Evolutionary conservation across 2,113 vertebrate species (phyloP).

Genomic region (Sterrhoptilus dennistouni): DNA sequence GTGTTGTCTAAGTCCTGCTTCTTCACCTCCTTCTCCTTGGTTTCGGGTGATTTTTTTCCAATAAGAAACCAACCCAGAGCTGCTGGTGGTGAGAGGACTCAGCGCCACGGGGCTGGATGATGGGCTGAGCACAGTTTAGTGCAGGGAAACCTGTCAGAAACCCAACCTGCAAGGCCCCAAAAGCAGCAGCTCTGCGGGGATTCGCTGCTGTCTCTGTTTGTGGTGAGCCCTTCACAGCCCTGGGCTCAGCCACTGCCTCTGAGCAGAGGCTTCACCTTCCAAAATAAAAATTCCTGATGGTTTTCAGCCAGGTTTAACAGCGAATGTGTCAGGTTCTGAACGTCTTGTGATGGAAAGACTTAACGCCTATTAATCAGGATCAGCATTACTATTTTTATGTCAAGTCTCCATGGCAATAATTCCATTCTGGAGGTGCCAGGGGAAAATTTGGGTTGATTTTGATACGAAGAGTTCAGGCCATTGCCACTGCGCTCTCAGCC

Average conservation of each 20-base stretch:
- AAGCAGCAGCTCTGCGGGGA: neutral
- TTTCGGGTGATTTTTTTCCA: neutral
- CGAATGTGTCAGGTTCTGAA: neutral
- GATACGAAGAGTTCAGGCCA: neutral
- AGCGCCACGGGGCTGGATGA: neutral
- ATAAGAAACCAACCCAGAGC: neutral
- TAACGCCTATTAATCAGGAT: neutral
- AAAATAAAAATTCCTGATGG: neutral
- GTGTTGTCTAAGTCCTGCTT: neutral
- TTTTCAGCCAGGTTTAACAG: neutral
- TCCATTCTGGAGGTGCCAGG: neutral
- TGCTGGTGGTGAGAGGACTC: neutral
- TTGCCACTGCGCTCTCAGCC: neutral
- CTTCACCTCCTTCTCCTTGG: neutral
- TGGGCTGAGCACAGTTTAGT: neutral
- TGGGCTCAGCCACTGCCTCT: neutral
- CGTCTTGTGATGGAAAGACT: neutral
- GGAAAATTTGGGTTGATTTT: neutral
- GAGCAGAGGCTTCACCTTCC: neutral
- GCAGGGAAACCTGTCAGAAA: neutral
- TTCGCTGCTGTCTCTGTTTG: neutral
- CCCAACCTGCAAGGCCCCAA: neutral
- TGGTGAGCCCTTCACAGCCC: neutral
- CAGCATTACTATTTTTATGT: neutral
- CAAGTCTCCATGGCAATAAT: neutral